phyloP scores from a whole-genome alignment of 2,113 vertebrate genomes.

The Campylomormyrus tamandua region DNA sequence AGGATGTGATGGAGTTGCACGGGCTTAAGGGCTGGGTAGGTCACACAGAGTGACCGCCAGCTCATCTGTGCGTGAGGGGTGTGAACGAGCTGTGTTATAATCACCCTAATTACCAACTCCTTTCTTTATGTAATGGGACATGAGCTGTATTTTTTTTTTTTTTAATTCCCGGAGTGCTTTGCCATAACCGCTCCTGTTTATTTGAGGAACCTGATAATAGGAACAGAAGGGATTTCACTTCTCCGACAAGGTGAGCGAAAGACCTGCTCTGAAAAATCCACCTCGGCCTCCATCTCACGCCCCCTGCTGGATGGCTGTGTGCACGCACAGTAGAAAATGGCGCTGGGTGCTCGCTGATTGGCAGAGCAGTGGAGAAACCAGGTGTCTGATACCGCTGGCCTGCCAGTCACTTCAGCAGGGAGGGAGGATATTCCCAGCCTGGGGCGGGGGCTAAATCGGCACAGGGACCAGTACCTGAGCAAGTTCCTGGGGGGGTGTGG shows the following conservation, averaged over 20 bases:
- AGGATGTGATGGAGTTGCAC: constrained; percentile 81
- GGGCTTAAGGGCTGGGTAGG: constrained; percentile 74
- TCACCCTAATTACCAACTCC: not conserved
- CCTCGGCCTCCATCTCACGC: not conserved
- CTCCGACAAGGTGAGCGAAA: not conserved
- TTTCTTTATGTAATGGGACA: not conserved
- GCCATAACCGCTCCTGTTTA: not conserved
- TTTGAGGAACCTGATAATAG: not conserved
- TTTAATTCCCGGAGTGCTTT: not conserved
- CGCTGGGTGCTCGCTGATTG: not conserved
- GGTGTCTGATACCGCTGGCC: not conserved
- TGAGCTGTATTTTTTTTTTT: not conserved
- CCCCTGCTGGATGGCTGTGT: not conserved
- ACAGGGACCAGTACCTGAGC: constrained; percentile 65
- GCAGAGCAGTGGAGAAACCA: not conserved
- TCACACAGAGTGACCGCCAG: constrained; percentile 69
- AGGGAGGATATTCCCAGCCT: not conserved
- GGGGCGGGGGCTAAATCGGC: not conserved
- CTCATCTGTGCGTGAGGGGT: constrained; percentile 60
- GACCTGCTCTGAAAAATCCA: not conserved
- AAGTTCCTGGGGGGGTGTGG: constrained; percentile 76
- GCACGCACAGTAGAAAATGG: not conserved
- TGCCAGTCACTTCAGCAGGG: not conserved
- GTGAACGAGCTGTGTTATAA: not conserved
- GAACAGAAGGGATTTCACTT: not conserved